Base-by-base conservation (phyloP, 2,888 invertebrate genomes). In the Criorhina ranunculi region DNA sequence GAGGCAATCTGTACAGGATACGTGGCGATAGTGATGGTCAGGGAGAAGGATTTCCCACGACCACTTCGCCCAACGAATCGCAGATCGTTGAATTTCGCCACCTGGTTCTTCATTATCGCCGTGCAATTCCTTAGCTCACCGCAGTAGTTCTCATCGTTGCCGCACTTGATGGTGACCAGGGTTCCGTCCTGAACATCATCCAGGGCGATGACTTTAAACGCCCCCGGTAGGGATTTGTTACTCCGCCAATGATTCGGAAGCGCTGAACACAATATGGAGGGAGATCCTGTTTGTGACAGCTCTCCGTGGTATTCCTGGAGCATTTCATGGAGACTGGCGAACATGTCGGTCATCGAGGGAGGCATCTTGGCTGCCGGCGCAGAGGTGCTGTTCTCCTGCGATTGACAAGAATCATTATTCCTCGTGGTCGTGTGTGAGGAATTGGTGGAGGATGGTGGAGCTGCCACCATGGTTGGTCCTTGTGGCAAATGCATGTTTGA, bases 61-160 rank as follows among this genome's bases (percentile, higher is more conserved):
- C 99, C 99, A 87, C 98, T 98, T 78, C 99, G 94, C 5, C 99
- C 99, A 69, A 99, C 98, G 92, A 99, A 99, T 89, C 99, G 94
- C 67, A 99, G 94, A 93, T 99, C 99, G 91, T 98, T 98, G 93
- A 99, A 99, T 93, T 98, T 98, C 37, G 99, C 99, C 87, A 99
- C 97, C 92, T 98, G 98, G 91, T 98, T 98, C 93, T 98, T 98
- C 96, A 99, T 98, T 88, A 98, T 95, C 0, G 99, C 97, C 5
- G 97, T 96, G 89, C 95, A 96, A 91, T 99, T 99, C 88, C 98
- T 93, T 88, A 99, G 92, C 91, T 99, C 99, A 0, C 98, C 99
- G 93, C 97, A 98, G 88, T 95, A 97, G 92, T 99, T 99, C 92
- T 99, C 99, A 89, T 99, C 99, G 92, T 99, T 99, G 40, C 99